phyloP scores from a whole-genome alignment of 2,888 invertebrate genomes.

The Biston stratarius region DNA sequence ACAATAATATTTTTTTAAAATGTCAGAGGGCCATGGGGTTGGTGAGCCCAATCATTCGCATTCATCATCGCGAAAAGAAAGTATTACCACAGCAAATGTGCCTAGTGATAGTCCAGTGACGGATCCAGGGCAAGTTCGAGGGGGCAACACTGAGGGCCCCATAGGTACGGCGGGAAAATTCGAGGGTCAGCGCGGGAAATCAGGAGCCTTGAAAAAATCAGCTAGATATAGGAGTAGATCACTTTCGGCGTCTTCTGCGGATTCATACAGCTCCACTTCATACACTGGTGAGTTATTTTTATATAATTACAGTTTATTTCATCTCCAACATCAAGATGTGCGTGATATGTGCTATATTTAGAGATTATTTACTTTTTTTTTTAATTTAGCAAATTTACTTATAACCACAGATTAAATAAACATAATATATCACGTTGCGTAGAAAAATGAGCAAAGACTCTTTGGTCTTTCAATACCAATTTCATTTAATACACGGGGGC shows the following conservation, averaged over 20 bases:
- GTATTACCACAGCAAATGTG: constrained; percentile 77
- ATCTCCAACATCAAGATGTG: too few relatives aligned
- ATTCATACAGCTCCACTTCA: constrained; percentile 95
- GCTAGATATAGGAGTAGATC: constrained; percentile 96
- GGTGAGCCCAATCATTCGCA: constrained; percentile 68
- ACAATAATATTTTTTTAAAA: constrained; percentile 48
- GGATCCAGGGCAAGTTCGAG: constrained; percentile 89
- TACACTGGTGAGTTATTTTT: constrained; percentile 84
- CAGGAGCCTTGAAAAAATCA: constrained; percentile 94
- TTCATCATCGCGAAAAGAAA: constrained; percentile 69
- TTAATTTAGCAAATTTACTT: too few relatives aligned
- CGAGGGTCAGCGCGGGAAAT: constrained; percentile 81
- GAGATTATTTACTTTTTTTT: too few relatives aligned
- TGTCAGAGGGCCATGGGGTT: constrained; percentile 73
- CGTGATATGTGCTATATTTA: too few relatives aligned
- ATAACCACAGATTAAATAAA: too few relatives aligned
- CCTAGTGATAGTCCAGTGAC: constrained; percentile 91
- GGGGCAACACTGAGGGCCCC: constrained; percentile 63
- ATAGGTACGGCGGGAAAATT: constrained; percentile 72
- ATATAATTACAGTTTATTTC: neutral
- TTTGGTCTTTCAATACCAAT: too few relatives aligned
- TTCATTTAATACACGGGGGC: too few relatives aligned
- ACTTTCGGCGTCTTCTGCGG: constrained; percentile 96
- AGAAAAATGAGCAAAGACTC: too few relatives aligned
- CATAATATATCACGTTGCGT: too few relatives aligned